Evolutionary conservation across 1,140 invertebrate genomes (phyloP).

Genomic region (Leptinotarsa lineolata): DNA sequence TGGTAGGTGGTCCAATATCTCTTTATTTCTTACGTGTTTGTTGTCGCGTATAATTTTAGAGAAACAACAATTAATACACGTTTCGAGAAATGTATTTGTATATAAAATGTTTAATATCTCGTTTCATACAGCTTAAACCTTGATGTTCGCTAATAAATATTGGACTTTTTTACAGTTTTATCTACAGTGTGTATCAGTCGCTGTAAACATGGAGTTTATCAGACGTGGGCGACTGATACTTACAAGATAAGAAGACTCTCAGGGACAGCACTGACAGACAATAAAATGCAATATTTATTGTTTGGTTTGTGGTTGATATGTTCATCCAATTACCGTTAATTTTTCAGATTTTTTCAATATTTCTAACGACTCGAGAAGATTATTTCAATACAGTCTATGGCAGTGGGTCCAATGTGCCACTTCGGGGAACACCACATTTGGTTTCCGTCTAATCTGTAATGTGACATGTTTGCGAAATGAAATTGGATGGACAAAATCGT

Average conservation of each 20-base stretch:
- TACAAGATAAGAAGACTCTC: slow-evolving; percentile 11
- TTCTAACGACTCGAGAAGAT: neutral
- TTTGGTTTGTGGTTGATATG: slow-evolving; percentile 18
- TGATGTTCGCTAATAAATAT: slow-evolving; percentile 55
- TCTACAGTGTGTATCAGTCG: slow-evolving; percentile 25
- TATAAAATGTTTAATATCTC: slow-evolving; percentile 14
- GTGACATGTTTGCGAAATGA: neutral
- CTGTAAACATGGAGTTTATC: slow-evolving; percentile 20
- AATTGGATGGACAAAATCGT: slow-evolving; percentile 17
- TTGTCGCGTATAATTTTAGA: no score
- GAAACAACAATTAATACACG: no score
- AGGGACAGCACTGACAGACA: slow-evolving; percentile 14
- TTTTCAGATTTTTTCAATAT: slow-evolving; percentile 4
- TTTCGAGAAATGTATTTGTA: neutral
- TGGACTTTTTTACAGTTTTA: slow-evolving; percentile 50
- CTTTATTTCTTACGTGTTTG: no score
- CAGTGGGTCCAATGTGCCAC: neutral
- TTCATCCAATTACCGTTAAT: slow-evolving; percentile 6
- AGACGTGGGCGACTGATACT: slow-evolving; percentile 23
- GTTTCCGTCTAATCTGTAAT: neutral
- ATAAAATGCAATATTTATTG: slow-evolving; percentile 23
- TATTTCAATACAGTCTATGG: neutral
- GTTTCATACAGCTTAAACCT: slow-evolving; percentile 52
- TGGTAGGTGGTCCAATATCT: no score
- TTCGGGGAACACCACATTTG: neutral